These are phyloP conservation scores for Synergus umbraculus DNA, from an alignment of 2,888 invertebrate species.

Conservation along the genomic window DNA sequence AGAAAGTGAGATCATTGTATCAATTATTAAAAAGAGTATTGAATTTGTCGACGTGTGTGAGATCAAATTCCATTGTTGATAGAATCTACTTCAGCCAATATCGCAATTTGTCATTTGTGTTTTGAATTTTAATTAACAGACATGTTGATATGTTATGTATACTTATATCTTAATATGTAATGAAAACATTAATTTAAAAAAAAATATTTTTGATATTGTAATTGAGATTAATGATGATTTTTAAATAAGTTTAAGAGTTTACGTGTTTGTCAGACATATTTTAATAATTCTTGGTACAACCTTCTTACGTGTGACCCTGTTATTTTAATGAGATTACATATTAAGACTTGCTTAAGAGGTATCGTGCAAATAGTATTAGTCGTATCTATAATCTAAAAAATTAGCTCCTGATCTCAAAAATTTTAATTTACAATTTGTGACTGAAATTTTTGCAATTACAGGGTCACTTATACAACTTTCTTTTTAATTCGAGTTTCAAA, in stretches of 20 bases:
- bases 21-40: not conserved
- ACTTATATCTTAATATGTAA: too few species aligned
- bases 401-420: not conserved
- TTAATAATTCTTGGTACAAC: not conserved
- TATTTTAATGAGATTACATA: conserved; percentile 31
- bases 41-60: not conserved
- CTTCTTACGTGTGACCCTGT: conserved; percentile 17
- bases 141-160: not conserved
- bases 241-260: not conserved
- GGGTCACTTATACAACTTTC: not conserved
- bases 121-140: not conserved
- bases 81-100: not conserved
- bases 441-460: not conserved
- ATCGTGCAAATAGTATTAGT: conserved; percentile 11
- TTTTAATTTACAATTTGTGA: not conserved
- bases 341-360: not conserved
- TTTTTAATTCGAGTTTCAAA: not conserved
- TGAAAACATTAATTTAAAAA: too few species aligned
- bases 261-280: not conserved
- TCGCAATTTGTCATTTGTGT: not conserved
- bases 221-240: not conserved
- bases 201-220: not conserved
- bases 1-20: not conserved
- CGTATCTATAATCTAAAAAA: not conserved
- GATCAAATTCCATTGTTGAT: not conserved